These are phyloP conservation scores for Palythoa grandiflora DNA, from an alignment of 92 coral and sea anemone species.

Conservation along the genomic window DNA sequence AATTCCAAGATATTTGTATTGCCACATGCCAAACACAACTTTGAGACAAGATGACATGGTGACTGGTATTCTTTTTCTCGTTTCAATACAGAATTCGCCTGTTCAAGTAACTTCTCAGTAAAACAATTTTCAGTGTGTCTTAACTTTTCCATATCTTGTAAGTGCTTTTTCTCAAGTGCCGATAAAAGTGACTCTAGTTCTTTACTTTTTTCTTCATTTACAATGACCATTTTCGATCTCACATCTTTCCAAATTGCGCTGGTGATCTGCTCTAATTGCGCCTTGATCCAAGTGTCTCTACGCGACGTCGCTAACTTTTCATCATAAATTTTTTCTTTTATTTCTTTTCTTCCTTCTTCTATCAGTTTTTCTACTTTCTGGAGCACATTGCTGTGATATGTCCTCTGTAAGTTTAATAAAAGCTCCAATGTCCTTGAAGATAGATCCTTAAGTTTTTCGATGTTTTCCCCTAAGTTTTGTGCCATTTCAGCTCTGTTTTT, in stretches of 20 bases:
- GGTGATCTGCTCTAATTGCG: constrained; percentile 37
- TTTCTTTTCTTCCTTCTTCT: constrained; percentile 18
- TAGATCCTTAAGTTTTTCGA: background rate
- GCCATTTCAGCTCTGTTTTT: background rate
- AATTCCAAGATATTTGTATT: constrained; percentile 19
- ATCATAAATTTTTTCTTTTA: constrained; percentile 14
- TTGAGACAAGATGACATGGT: background rate
- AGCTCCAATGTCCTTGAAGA: constrained; percentile 18
- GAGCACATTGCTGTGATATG: constrained; percentile 28
- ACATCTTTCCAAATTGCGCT: constrained; percentile 45
- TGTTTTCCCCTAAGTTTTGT: background rate
- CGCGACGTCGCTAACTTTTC: constrained; percentile 12
- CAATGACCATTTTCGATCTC: constrained; percentile 24
- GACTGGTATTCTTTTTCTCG: background rate
- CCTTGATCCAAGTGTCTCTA: constrained; percentile 24
- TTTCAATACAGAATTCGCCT: background rate
- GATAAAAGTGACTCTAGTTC: constrained; percentile 34
- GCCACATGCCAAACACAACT: constrained; percentile 13
- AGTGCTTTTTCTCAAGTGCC: constrained; percentile 37
- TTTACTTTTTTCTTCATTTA: constrained; percentile 26
- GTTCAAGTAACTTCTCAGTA: background rate
- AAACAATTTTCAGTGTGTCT: background rate
- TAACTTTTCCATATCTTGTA: constrained; percentile 2
- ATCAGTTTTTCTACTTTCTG: constrained; percentile 7
- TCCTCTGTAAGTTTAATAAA: constrained; percentile 1